Base-by-base conservation (phyloP, 2,113 vertebrate genomes). In the Chaetorhynchus papuensis region DNA sequence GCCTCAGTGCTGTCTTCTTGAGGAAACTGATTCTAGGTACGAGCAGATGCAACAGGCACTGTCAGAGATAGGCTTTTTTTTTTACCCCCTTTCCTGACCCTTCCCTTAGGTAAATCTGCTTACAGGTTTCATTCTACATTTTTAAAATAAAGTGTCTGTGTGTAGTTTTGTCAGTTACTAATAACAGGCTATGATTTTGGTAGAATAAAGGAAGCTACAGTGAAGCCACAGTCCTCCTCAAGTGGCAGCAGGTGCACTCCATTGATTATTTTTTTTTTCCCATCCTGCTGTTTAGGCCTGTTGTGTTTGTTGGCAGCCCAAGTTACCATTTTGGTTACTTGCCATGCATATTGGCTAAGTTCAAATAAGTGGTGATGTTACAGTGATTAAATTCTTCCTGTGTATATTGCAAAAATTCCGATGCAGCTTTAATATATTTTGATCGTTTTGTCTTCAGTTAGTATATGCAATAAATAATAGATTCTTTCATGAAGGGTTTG, bases 1-100 rank as follows among this genome's bases (percentile, higher is more conserved):
- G 24, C 16, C 27, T 75, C 21, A 13, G 35, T 24, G n/a, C 42
- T 64, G 1, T 61, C 11, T 66, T 68, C 26, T 79, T 1, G 7
- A 84, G 47, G 52, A 56, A 53, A 10, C 33, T 27, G 24, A 14
- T 57, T 66, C 22, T 59, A 28, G 39, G 28, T 60, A 8, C 26
- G 63, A 45, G 42, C 23, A 74, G 42, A 52, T 56, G 23, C 7
- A 47, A 30, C 14, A 42, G 11, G 11, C 11, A 15, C 18, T n/a
- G 39, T 78, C 0, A 0, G 47, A 82, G 39, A 41, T 2, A 53
- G 21, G 7, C 14, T 76, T 11, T 16, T 60, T n/a, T 56, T 71
- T 35, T 26, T 6, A 18, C 15, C 7, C 10, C 1, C 5, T n/a
- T 81, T 81, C 23, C 23, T 66, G 33, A 81, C 15, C 8, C 15